phyloP scores from a whole-genome alignment of 2,797 vertebrate species.

The Aythya fuligula region DNA sequence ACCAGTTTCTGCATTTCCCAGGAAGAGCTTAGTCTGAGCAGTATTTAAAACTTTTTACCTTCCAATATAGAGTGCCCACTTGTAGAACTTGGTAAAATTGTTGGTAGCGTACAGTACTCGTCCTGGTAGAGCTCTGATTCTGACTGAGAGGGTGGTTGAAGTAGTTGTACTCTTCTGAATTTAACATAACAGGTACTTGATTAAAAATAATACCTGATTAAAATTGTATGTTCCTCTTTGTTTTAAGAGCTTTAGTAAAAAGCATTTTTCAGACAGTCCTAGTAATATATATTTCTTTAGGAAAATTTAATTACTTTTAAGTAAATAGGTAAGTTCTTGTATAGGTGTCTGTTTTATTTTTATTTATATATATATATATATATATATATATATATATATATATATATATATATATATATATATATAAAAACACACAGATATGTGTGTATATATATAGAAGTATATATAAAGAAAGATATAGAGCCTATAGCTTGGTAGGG shows the following conservation, averaged over 20 bases:
- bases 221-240: neutral
- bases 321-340: neutral
- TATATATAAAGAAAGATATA: neutral
- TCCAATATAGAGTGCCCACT: neutral
- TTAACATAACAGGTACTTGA: neutral
- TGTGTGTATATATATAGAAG: too few species aligned
- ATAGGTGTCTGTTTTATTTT: neutral
- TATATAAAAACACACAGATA: too few species aligned
- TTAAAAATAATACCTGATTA: neutral
- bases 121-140: neutral
- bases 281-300: neutral
- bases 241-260: neutral
- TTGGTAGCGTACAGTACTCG: neutral
- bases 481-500: neutral
- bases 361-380: neutral
- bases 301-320: neutral
- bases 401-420: neutral
- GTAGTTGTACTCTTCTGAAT: neutral
- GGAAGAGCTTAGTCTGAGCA: neutral
- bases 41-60: neutral
- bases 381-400: too few species aligned
- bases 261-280: neutral
- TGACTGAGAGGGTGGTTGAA: neutral
- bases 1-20: neutral
- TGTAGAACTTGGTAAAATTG: neutral